Base-by-base conservation (phyloP, 1,140 invertebrate species). In the Ctenoplectra terminalis region DNA sequence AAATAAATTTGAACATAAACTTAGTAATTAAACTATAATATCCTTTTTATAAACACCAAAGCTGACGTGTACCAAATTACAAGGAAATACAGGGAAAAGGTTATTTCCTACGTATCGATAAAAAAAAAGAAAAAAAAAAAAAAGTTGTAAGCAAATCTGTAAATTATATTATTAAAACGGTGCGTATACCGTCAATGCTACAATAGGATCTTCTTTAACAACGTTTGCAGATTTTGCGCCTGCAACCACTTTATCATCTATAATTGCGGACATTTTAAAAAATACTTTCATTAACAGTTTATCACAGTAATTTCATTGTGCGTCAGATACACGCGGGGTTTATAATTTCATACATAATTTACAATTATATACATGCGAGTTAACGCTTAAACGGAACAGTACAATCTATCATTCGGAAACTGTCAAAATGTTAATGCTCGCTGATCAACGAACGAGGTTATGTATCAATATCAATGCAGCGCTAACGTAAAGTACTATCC, bases 241-340 rank as follows among this genome's bases (percentile, higher is more conserved):
- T n/a, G 91, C 93, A 70, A 94, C 93, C 46, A 94, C 85, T 79
- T 94, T 94, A 34, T 94, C 93, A 76, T 94, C 93, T 78, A 94
- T 94, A 69, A 91, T 90, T 56, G 91, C 85, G 11, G 93, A 94
- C 93, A 94, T 94, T 58, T 87, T 86, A 31, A 17, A 20, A 71
- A 34, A 60, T 34, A 67, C 34, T 50, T 74, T 63, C 23, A 71
- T 40, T 23, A 77, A 60, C n/a, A 77, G 26, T 23, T 34, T 64
- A 34, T 78, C 52, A 88, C 50, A 74, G 50, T 50, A 56, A 84
- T 64, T 81, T 37, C 46, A 81, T 60, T 74, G 67, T 71, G 29
- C 73, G 67, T 87, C 56, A 81, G 29, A 74, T 76, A 66, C 34
- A 58, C 34, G 26, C 15, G 3, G 4, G 6, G 11, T 31, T 61